These are phyloP conservation scores for Lampris megalopsis DNA, from an alignment of 2,113 vertebrate species.

Conservation along the genomic window DNA sequence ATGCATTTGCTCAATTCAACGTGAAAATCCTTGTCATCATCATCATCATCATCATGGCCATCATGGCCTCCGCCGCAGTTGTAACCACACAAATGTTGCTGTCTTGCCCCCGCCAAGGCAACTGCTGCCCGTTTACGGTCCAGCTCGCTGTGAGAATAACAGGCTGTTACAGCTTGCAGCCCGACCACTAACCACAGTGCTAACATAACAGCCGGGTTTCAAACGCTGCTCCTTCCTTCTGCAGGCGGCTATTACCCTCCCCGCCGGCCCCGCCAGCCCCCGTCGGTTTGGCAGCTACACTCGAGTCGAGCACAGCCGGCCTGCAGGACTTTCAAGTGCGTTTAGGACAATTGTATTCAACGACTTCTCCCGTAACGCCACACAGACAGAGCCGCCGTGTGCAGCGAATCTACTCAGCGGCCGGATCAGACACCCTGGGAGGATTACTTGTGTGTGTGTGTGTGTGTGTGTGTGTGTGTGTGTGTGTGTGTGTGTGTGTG, in stretches of 20 bases:
- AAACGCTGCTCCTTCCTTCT: conserved; percentile 36
- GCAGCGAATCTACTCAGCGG: too few species aligned
- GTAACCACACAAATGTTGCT: conserved; percentile 13
- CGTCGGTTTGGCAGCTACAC: conserved; percentile 47
- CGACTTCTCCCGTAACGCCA: too few species aligned
- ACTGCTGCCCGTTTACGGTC: conserved; percentile 38
- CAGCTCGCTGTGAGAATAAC: conserved; percentile 48
- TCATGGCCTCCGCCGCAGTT: neutral
- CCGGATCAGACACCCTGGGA: too few species aligned
- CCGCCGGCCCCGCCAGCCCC: conserved; percentile 44
- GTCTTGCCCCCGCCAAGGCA: conserved; percentile 17
- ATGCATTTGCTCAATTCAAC: conserved; percentile 1
- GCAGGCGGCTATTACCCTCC: conserved; percentile 40
- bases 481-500: neutral
- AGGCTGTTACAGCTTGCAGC: conserved; percentile 43
- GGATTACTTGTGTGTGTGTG: too few species aligned
- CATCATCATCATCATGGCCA: conserved; percentile 6
- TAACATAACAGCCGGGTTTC: conserved; percentile 46
- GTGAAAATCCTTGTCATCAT: conserved; percentile 32
- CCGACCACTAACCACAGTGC: conserved; percentile 56
- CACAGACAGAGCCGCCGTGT: too few species aligned
- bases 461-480: too few species aligned
- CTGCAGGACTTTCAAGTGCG: neutral
- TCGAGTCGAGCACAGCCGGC: conserved; percentile 19
- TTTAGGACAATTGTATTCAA: too few species aligned